A percentile compares a stretch with the other conserved stretches of the same genome.
These are phyloP conservation scores for Sycophila texana DNA, from an alignment of 2,888 invertebrate genomes.

Conservation along the genomic window DNA sequence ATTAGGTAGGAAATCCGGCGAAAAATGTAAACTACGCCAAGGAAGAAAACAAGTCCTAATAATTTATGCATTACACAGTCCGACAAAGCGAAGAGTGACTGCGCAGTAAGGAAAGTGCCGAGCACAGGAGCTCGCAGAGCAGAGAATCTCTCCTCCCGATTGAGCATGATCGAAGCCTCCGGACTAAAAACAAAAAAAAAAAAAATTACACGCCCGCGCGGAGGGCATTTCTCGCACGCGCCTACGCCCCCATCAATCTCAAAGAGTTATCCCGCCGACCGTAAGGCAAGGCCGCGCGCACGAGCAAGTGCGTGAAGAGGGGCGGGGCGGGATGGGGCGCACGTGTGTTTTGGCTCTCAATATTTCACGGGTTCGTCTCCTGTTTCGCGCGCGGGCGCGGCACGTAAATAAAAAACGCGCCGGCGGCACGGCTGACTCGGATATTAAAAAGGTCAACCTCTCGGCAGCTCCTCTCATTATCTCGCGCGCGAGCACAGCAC, in stretches of 20 bases:
- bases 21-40: too few species aligned
- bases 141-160: constrained; percentile 1
- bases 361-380: constrained; percentile 42
- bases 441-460: constrained; percentile 53
- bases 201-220: constrained; percentile 24
- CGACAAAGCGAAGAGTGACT: too few species aligned
- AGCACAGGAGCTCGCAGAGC: not conserved
- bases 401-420: constrained; percentile 31
- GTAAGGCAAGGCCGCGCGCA: not conserved
- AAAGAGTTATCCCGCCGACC: constrained; percentile 15
- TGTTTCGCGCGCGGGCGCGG: constrained; percentile 3
- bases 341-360: constrained; percentile 44
- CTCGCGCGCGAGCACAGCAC: constrained; percentile 34
- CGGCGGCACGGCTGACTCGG: constrained; percentile 16
- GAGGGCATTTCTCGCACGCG: constrained; percentile 13
- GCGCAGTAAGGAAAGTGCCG: too few species aligned
- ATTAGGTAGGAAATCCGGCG: too few species aligned
- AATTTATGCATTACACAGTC: too few species aligned
- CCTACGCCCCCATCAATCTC: constrained; percentile 25
- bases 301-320: not conserved
- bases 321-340: too few species aligned
- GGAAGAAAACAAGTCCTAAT: too few species aligned
- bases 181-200: constrained; percentile 20
- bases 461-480: constrained; percentile 44
- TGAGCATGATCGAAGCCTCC: constrained; percentile 14